phyloP scores from a whole-genome alignment of 2,888 invertebrate species.

The Parnassius smintheus region DNA sequence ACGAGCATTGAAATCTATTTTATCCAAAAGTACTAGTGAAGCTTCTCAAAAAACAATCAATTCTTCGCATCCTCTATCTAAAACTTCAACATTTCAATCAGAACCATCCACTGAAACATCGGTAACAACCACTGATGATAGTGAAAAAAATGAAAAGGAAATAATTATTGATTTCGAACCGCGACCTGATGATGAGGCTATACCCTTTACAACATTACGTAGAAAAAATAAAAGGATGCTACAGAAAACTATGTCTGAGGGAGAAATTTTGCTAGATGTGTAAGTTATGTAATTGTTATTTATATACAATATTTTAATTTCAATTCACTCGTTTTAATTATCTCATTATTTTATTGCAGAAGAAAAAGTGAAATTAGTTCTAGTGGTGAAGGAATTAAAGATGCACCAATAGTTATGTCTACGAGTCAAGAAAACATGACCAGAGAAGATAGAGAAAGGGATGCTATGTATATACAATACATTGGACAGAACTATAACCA shows the following conservation, averaged over 20 bases:
- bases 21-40: slow-evolving; percentile 73
- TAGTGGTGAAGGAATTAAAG: slow-evolving; percentile 70
- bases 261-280: slow-evolving; percentile 86
- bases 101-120: slow-evolving; percentile 78
- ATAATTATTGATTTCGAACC: slow-evolving; percentile 95
- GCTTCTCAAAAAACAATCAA: slow-evolving; percentile 69
- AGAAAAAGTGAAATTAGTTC: slow-evolving; percentile 75
- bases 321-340: not conserved
- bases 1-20: slow-evolving; percentile 61
- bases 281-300: slow-evolving; percentile 46
- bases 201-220: slow-evolving; percentile 80
- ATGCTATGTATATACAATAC: slow-evolving; percentile 69
- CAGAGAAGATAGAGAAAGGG: slow-evolving; percentile 67
- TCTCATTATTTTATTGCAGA: slow-evolving; percentile 41
- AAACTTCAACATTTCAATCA: slow-evolving; percentile 77
- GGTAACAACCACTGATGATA: slow-evolving; percentile 75
- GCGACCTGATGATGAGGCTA: slow-evolving; percentile 83
- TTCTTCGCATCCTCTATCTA: slow-evolving; percentile 68
- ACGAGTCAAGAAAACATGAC: slow-evolving; percentile 84
- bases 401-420: slow-evolving; percentile 77
- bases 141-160: slow-evolving; percentile 86
- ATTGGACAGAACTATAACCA: slow-evolving; percentile 76
- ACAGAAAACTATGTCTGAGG: slow-evolving; percentile 90
- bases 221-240: slow-evolving; percentile 79
- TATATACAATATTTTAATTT: not conserved